A percentile compares a stretch with the other conserved stretches of the same genome.
Evolutionary conservation across 2,113 vertebrate genomes (phyloP).

Genomic region (Ptilonorhynchus violaceus): DNA sequence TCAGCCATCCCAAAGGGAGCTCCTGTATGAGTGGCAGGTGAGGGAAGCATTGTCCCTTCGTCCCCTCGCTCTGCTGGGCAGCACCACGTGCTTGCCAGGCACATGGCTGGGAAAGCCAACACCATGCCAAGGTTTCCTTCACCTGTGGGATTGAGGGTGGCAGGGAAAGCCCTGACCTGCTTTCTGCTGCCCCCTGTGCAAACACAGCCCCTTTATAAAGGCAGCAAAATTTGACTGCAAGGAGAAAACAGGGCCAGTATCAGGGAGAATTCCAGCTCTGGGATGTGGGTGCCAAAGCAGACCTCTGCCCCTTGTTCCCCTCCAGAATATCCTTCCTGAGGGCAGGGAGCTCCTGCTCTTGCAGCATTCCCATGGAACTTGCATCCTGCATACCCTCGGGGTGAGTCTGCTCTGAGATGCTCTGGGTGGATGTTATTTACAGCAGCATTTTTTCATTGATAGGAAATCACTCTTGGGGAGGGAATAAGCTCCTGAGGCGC

Average conservation of each 20-base stretch:
- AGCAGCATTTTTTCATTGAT: not conserved
- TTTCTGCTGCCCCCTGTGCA: not conserved
- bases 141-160: rapidly evolving
- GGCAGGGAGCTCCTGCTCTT: not conserved
- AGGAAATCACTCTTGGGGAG: not conserved
- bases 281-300: not conserved
- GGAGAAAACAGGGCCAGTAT: not conserved
- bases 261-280: not conserved
- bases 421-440: not conserved
- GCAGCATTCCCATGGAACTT: not conserved
- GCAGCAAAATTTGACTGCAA: not conserved
- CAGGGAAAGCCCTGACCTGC: not conserved
- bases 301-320: not conserved
- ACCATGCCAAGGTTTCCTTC: rapidly evolving
- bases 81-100: not conserved
- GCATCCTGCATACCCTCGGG: not conserved
- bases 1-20: not conserved
- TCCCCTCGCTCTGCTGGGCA: not conserved
- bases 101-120: rapidly evolving
- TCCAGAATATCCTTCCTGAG: not conserved
- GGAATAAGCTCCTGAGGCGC: not conserved
- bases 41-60: rapidly evolving
- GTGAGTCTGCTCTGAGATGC: not conserved
- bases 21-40: not conserved
- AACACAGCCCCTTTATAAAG: not conserved